These are phyloP conservation scores for Hecatera dysodea DNA, from an alignment of 2,888 invertebrate species.

Conservation along the genomic window DNA sequence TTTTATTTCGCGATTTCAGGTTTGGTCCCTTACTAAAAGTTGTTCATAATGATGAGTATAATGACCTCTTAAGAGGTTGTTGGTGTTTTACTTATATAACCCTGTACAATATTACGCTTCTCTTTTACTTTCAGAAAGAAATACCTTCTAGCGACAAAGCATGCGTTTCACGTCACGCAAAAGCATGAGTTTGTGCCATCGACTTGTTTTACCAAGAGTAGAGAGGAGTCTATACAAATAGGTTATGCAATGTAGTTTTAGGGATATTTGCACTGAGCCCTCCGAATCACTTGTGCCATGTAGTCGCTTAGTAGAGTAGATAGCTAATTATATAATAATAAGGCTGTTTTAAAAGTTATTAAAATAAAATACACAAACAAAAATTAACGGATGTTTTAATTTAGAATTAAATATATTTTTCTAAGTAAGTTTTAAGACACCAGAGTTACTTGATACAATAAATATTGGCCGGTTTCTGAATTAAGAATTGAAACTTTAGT, in stretches of 20 bases:
- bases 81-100: too few species aligned
- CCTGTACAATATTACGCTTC: too few species aligned
- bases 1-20: too few species aligned
- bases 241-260: slow-evolving; percentile 36
- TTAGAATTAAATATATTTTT: not conserved
- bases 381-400: slow-evolving; percentile 35
- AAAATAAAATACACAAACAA: slow-evolving; percentile 57
- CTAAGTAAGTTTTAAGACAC: not conserved
- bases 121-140: too few species aligned
- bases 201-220: not conserved
- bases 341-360: slow-evolving; percentile 60
- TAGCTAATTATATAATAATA: slow-evolving; percentile 67
- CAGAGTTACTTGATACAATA: not conserved
- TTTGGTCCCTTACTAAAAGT: too few species aligned
- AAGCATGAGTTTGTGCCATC: too few species aligned
- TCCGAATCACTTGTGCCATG: slow-evolving; percentile 77
- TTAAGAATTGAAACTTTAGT: not conserved
- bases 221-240: slow-evolving; percentile 16
- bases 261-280: slow-evolving; percentile 74
- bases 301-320: slow-evolving; percentile 71
- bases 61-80: too few species aligned
- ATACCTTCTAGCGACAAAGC: too few species aligned
- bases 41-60: too few species aligned
- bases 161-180: too few species aligned
- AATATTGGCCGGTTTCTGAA: not conserved